Evolutionary conservation across 2,797 vertebrate genomes (phyloP).

Genomic region (Spinus olivaceus): DNA sequence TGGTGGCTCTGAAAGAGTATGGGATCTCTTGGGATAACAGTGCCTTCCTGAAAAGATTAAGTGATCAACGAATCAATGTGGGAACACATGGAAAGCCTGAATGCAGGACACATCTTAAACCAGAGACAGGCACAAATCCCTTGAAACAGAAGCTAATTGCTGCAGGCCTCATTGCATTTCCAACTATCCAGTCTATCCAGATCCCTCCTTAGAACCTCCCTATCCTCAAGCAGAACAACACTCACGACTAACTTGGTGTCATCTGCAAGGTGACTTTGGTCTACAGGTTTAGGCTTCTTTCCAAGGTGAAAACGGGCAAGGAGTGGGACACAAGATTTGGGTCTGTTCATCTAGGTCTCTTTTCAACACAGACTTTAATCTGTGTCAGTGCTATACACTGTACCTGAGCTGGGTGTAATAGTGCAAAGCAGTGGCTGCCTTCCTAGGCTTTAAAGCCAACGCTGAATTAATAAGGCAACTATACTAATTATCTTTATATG

Average conservation of each 20-base stretch:
- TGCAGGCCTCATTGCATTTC: background rate
- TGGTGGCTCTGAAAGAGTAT: background rate
- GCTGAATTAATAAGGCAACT: background rate
- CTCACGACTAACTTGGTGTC: rapidly evolving
- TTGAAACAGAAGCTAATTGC: background rate
- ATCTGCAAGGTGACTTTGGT: background rate
- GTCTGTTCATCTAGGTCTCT: background rate
- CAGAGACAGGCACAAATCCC: background rate
- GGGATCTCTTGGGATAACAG: background rate
- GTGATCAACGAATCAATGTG: background rate
- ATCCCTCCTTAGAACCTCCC: background rate
- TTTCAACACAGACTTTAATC: background rate
- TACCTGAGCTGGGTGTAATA: background rate
- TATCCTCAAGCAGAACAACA: background rate
- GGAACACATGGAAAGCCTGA: background rate
- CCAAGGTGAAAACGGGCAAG: background rate
- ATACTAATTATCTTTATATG: background rate
- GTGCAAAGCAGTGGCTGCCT: background rate
- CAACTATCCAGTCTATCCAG: background rate
- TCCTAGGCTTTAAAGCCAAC: background rate
- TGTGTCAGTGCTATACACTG: background rate
- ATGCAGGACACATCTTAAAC: background rate
- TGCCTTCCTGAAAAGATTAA: background rate
- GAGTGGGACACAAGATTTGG: background rate
- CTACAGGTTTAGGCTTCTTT: background rate